A percentile compares a stretch with the other conserved stretches of the same genome.
These are phyloP conservation scores for Lasioglossum oenotherae DNA, from an alignment of 2,888 invertebrate species.

Conservation along the genomic window DNA sequence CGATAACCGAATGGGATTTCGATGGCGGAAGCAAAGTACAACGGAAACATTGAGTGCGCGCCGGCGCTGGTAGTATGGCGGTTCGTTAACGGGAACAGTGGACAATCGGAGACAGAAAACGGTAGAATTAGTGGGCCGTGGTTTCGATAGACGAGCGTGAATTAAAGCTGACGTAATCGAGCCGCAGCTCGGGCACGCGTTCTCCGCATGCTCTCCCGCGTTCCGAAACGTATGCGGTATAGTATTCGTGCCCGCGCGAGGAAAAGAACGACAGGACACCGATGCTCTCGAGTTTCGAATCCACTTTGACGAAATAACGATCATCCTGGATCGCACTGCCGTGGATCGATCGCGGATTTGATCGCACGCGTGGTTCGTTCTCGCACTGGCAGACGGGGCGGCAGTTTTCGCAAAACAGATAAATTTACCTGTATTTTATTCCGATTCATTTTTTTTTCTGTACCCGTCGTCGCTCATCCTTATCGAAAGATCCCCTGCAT, in stretches of 20 bases:
- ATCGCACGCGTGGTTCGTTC: conserved; percentile 27
- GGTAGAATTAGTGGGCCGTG: conserved; percentile 26
- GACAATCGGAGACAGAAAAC: conserved; percentile 38
- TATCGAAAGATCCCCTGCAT: not conserved
- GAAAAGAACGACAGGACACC: conserved; percentile 27
- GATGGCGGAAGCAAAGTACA: conserved; percentile 1
- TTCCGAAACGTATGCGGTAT: not conserved
- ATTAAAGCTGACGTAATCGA: conserved; percentile 52
- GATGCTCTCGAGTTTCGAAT: conserved; percentile 47
- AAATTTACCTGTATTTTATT: conserved; percentile 31
- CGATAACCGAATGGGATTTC: not conserved
- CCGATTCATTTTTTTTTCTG: not conserved
- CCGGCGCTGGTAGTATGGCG: not conserved
- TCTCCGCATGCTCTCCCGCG: not conserved
- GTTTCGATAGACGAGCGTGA: conserved; percentile 33
- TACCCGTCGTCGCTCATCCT: not conserved
- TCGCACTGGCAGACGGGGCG: conserved; percentile 18
- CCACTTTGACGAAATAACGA: conserved; percentile 45
- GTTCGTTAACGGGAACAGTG: not conserved
- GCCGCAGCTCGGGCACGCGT: conserved; percentile 12
- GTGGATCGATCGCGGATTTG: conserved; percentile 21
- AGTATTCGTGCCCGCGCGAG: not conserved
- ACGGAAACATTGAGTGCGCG: not conserved
- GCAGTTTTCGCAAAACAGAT: not conserved
- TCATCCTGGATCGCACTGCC: conserved; percentile 26